A percentile compares a stretch with the other conserved stretches of the same genome.
Conservation (phyloP, 2,888 invertebrate species). For the Heliconius aoede region DNA sequence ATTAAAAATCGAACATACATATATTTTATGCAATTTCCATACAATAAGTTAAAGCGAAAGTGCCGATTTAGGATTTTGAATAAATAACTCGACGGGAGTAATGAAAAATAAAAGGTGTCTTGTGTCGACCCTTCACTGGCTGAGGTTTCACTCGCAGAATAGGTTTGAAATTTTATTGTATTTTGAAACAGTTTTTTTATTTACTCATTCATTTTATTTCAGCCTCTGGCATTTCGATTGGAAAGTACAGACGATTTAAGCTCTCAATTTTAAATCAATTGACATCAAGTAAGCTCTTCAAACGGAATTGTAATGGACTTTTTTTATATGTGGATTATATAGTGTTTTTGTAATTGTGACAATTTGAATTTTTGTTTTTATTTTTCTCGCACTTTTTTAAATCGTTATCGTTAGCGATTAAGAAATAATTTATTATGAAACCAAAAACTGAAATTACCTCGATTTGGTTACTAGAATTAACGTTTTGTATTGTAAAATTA, state of each 20-base stretch:
- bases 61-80: constrained; percentile 40
- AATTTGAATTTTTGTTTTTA: not conserved
- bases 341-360: not conserved
- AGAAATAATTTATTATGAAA: not conserved
- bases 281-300: constrained; percentile 18
- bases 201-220: constrained; percentile 32
- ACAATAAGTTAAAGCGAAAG: constrained; percentile 29
- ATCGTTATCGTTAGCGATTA: not conserved
- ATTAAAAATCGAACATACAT: not conserved
- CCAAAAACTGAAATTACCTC: not conserved
- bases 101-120: constrained; percentile 33
- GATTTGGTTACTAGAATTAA: not conserved
- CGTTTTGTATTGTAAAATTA: not conserved
- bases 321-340: constrained; percentile 17
- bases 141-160: constrained; percentile 29
- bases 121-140: constrained; percentile 2
- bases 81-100: constrained; percentile 34
- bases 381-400: not conserved
- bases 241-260: constrained; percentile 28
- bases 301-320: constrained; percentile 30
- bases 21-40: constrained; percentile 3
- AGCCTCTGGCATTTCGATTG: constrained; percentile 31
- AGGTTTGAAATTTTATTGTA: constrained; percentile 20
- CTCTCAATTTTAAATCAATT: constrained; percentile 29
- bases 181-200: constrained; percentile 32